Base-by-base conservation (phyloP, 2,888 invertebrate species). In the Chloroclystis v-ata region DNA sequence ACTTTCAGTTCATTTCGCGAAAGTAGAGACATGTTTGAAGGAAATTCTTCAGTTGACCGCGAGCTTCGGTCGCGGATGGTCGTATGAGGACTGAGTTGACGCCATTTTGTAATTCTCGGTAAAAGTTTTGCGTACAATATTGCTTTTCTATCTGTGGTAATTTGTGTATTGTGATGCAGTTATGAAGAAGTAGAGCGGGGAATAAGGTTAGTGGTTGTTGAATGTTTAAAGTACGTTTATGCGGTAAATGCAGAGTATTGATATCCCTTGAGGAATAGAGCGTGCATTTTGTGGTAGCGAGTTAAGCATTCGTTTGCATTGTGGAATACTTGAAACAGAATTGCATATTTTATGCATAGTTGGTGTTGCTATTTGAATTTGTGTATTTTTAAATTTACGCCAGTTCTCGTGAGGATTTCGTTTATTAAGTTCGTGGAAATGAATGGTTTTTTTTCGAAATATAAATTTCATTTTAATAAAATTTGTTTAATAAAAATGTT, bases 1-100 rank as follows among this genome's bases (percentile, higher is more conserved):
- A 65, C 71, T 80, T 83, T 82, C 82, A 83, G 84, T 85, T 85
- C 80, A 82, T 82, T 86, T 84, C 83, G 74, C 80, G 84, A 82
- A 83, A 85, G 82, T 68, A 68, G 75, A 81, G 83, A 78, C 78
- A 76, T 72, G 68, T 69, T 67, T 63, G 65, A 60, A 67, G 69
- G 67, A 75, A 71, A 66, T 72, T 68, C 69, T 59, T 80, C 82
- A 87, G 87, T 87, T 78, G 78, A 75, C 84, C 85, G 87, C 85
- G 87, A 82, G 73, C 70, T 72, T 59, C 75, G 79, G 82, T 82
- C 85, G 86, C 67, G 79, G 65, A 61, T 50, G 52, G 68, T 60
- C 72, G 75, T 68, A 43, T 58, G 33, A 47, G 67, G 68, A 64
- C 43, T 16, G 33, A 39, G 12, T 43, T 52, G 49, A 35, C 54